Base-by-base conservation (phyloP, 2,113 vertebrate genomes). In the Rhynchomys soricoides region DNA sequence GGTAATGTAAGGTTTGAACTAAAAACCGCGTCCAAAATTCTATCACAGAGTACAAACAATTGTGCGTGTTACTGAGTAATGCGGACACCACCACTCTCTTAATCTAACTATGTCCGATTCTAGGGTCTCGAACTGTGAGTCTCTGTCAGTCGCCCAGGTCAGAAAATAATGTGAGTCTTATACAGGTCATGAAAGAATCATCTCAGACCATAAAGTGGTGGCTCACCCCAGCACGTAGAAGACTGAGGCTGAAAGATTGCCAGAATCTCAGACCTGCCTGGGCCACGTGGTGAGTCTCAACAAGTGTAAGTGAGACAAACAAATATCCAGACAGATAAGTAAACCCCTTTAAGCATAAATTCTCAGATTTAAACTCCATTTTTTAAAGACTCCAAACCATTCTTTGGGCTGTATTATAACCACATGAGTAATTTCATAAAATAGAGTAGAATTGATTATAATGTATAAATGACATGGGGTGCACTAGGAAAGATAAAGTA, bases 81-180 rank as follows among this genome's bases (percentile, higher is more conserved):
- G 17, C 1, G 68, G 70, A 22, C 2, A 16, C 62, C 24, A 43
- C 12, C 21, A 21, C 10, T 78, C 10, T 5, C 50, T 52, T 37
- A 50, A 88, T 55, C 52, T 6, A 43, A 52, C 48, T 37, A 57
- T 29, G 0, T 15, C n/a, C 7, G 48, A 52, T 89, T 86, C 73
- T 57, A 86, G 78, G 24, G 89, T 37, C 37, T 48, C 52, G 16
- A 89, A 87, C 31, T 73, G 31, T 48, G 40, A 45, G 52, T 68
- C 1, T 45, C 90, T 4, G 13, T 86, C 24, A 19, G 66, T 45
- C 1, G 22, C 64, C 75, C 11, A 7, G 4, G 3, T 81, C 37
- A 96, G 50, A 96, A 97, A 91, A 59, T 29, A 83, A 55, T 43
- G 10, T 5, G 26, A 48, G 66, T 87, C 74, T 11, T 90, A 91